Conservation (phyloP, 2,888 invertebrate genomes). For the Drosophila cognata region DNA sequence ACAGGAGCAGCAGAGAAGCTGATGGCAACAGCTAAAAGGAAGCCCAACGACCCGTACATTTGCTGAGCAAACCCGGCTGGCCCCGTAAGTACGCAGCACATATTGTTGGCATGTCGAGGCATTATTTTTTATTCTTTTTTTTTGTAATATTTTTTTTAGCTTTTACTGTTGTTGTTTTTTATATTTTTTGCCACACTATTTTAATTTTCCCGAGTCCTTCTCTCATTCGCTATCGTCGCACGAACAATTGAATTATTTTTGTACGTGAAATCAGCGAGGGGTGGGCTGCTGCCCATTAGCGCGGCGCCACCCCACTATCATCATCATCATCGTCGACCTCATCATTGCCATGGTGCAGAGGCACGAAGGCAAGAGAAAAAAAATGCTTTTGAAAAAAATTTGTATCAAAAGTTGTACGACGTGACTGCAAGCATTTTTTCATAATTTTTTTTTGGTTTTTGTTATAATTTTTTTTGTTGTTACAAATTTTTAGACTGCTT, state of each 20-base stretch:
- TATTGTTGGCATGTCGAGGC: slow-evolving; percentile 59
- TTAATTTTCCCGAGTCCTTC: slow-evolving; percentile 70
- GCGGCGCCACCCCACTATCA: slow-evolving; percentile 80
- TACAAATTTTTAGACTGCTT: slow-evolving; percentile 77
- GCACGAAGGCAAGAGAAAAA: slow-evolving; percentile 14
- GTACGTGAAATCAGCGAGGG: slow-evolving; percentile 78
- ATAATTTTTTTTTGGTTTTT: slow-evolving; percentile 51
- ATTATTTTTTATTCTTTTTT: slow-evolving; percentile 29
- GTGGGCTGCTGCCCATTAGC: slow-evolving; percentile 79
- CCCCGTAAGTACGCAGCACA: slow-evolving; percentile 58
- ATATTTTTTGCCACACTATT: slow-evolving; percentile 64
- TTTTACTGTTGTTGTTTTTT: slow-evolving; percentile 53
- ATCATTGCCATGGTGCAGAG: slow-evolving; percentile 24
- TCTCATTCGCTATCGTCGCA: slow-evolving; percentile 50
- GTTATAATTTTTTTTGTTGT: slow-evolving; percentile 61
- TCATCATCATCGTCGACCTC: slow-evolving; percentile 38
- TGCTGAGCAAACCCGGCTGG: slow-evolving; percentile 20
- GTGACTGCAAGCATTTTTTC: slow-evolving; percentile 65
- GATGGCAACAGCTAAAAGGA: slow-evolving; percentile 38
- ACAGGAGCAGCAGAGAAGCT: slow-evolving; percentile 22
- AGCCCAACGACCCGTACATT: slow-evolving; percentile 37
- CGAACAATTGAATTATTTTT: slow-evolving; percentile 84
- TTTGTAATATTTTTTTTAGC: slow-evolving; percentile 28
- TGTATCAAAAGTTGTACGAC: slow-evolving; percentile 75
- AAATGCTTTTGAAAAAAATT: slow-evolving; percentile 62